Evolutionary conservation across 35 echinoderm and acorn worm genomes (phyloP), one percentile per base, ranked within the genome.

Genomic region (Holothuria glaberrima): DNA sequence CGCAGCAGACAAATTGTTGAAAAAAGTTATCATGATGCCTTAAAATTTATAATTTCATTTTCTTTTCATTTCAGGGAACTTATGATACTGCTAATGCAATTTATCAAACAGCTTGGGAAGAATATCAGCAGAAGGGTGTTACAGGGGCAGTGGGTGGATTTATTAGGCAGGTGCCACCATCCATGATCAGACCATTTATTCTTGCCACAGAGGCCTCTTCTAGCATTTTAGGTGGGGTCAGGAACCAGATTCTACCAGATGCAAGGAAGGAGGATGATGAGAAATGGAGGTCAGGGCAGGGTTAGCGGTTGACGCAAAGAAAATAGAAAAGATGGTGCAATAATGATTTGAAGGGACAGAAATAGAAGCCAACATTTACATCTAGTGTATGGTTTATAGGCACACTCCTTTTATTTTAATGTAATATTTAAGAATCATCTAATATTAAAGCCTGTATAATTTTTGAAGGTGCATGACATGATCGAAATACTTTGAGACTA

Each of bases 111-210:
- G 95, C 95, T 0, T 76, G 59, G 71, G 95, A 98, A 34, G 95
- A 98, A 45, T 93, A 98, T 44, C 79, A 92, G 86, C 92, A 94
- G 71, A 98, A 98, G 44, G 95, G 95, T 26, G 90, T 98, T 16
- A 94, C 95, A 34, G 95, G 95, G 33, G 95, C 95, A n/a, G 95
- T 98, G 30, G 95, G 95, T 31, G 95, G 95, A 29, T 89, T 98
- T 58, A 80, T 98, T 12, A 83, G 95, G 21, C 95, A 98, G 75
- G 90, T 98, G 29, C 95, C 95, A 26, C 95, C 95, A 6, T 92
- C 92, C 9, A 88, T 98, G 29, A 94, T 98, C 59, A 88, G 90
- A 38, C 95, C 95, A 9, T 88, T 98, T 35, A 98, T 98, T 34
- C 36, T 98, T 36, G 95, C 95, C 50, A 92, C 94, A 0, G 90